A percentile compares a stretch with the other conserved stretches of the same genome.
Conservation (phyloP, 2,888 invertebrate species). For the Strigamia transsilvanica region DNA sequence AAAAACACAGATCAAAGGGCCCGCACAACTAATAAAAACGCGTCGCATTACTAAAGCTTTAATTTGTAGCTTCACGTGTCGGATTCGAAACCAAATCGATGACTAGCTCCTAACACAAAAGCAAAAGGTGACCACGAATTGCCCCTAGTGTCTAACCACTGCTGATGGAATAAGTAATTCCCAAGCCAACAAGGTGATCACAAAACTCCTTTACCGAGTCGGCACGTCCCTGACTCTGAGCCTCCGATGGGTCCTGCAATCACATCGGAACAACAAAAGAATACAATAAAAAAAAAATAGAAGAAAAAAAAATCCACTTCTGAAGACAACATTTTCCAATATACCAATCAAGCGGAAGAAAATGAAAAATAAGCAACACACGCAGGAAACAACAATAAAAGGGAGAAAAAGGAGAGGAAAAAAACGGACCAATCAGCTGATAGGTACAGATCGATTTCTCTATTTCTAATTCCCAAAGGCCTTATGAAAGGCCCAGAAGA, state of each 20-base stretch:
- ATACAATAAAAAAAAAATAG: not conserved
- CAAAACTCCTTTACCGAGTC: not conserved
- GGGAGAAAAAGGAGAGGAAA: not conserved
- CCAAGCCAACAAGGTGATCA: constrained; percentile 40
- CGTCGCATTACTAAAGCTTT: constrained; percentile 16
- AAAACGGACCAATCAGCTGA: constrained; percentile 27
- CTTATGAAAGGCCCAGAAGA: not conserved
- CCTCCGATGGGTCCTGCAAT: not conserved
- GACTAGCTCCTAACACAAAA: constrained; percentile 27
- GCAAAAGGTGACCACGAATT: not conserved
- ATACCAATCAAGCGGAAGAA: constrained; percentile 14
- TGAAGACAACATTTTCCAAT: constrained; percentile 29
- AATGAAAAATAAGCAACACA: constrained; percentile 43
- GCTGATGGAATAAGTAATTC: constrained; percentile 47
- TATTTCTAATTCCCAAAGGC: constrained; percentile 10
- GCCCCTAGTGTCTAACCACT: constrained; percentile 19
- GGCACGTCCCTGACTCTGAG: constrained; percentile 8
- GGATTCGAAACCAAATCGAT: constrained; percentile 32
- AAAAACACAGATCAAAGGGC: not conserved
- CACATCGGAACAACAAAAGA: not conserved
- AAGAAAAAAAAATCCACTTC: not conserved
- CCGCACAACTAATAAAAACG: not conserved
- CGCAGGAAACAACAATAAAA: not conserved
- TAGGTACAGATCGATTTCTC: not conserved
- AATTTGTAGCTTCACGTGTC: constrained; percentile 24